Conservation (phyloP, 2,113 vertebrate species). For the Gracilinanus agilis region DNA sequence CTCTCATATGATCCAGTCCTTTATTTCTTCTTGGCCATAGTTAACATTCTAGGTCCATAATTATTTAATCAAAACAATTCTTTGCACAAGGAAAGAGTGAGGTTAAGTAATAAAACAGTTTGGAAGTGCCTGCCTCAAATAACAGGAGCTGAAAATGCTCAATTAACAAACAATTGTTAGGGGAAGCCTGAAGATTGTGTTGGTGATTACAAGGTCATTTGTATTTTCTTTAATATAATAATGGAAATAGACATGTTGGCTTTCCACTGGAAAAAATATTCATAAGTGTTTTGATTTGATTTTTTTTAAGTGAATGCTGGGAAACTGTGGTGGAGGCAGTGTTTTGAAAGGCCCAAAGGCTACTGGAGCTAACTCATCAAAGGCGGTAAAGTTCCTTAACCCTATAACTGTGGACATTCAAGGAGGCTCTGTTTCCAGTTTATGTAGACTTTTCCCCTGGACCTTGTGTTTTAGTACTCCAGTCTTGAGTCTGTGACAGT, state of each 20-base stretch:
- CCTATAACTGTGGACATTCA: slow-evolving; percentile 60
- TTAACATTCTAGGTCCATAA: not conserved
- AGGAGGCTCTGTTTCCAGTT: slow-evolving; percentile 55
- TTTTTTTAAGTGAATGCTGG: not conserved
- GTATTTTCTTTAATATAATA: slow-evolving; percentile 23
- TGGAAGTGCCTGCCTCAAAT: not conserved
- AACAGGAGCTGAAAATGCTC: not conserved
- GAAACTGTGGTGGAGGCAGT: not conserved
- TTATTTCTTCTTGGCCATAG: slow-evolving; percentile 11
- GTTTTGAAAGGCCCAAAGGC: not conserved
- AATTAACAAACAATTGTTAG: slow-evolving; percentile 11
- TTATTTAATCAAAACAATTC: slow-evolving; percentile 2
- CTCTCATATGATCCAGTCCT: not conserved
- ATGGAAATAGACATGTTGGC: not conserved
- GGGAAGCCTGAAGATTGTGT: not conserved
- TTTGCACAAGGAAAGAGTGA: not conserved
- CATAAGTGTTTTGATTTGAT: too few relatives aligned
- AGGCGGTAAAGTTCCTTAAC: slow-evolving; percentile 21
- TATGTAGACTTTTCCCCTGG: slow-evolving; percentile 42
- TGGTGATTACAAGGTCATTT: slow-evolving; percentile 6
- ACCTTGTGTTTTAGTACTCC: slow-evolving; percentile 54
- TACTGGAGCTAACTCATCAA: slow-evolving; percentile 10
- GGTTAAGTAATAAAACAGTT: not conserved
- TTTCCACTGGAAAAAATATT: not conserved
- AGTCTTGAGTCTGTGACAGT: slow-evolving; percentile 27